Conservation (phyloP, 2,113 vertebrate genomes). For the Suncus etruscus region DNA sequence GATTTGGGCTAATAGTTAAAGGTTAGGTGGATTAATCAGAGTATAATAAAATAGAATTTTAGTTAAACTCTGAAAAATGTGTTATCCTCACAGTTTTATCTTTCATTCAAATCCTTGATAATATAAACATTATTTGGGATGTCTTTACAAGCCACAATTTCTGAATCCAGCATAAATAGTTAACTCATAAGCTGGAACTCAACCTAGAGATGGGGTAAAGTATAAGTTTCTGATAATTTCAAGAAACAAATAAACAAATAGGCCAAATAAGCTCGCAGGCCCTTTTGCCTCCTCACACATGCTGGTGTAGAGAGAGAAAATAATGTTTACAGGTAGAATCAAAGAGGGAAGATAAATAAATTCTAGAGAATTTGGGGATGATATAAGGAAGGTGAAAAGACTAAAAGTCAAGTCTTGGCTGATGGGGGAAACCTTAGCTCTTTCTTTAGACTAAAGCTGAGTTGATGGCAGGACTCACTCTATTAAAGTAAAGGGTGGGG, state of each 20-base stretch:
- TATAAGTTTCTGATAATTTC: neutral
- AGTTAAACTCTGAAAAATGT: neutral
- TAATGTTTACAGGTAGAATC: neutral
- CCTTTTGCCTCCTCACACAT: neutral
- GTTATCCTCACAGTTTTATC: neutral
- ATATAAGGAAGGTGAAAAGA: neutral
- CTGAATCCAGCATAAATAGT: neutral
- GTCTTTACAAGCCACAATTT: neutral
- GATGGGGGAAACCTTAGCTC: slow-evolving; percentile 43
- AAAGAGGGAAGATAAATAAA: neutral
- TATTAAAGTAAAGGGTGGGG: slow-evolving; percentile 55
- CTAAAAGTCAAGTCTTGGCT: slow-evolving; percentile 33
- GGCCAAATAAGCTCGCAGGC: neutral
- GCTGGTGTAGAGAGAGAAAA: slow-evolving; percentile 28
- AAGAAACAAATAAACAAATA: neutral
- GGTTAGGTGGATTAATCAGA: neutral
- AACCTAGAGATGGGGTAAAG: neutral
- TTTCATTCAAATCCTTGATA: slow-evolving; percentile 7
- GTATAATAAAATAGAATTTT: neutral
- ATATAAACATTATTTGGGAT: neutral
- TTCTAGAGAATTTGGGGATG: neutral
- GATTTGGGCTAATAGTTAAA: slow-evolving; percentile 31
- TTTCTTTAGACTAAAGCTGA: slow-evolving; percentile 19
- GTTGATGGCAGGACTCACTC: slow-evolving; percentile 41
- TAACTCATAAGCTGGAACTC: neutral